These are phyloP conservation scores for Melanchra persicariae DNA, from an alignment of 2,888 invertebrate species.

Conservation along the genomic window DNA sequence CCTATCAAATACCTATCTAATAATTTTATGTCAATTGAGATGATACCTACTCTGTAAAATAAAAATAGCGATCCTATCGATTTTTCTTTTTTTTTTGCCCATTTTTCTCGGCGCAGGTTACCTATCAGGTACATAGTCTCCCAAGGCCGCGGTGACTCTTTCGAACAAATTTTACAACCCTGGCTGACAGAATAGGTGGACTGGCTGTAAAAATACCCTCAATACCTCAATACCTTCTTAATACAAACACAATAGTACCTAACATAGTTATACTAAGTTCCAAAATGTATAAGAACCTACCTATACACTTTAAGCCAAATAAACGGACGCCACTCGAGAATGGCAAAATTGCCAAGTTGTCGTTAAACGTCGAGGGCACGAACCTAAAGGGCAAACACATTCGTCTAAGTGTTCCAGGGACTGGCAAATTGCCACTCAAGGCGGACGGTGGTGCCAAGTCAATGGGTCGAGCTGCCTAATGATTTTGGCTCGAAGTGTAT, in stretches of 20 bases:
- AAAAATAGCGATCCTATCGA: no score
- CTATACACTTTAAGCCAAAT: slow-evolving; percentile 62
- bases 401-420: slow-evolving; percentile 80
- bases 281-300: slow-evolving; percentile 12
- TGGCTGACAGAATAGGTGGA: no score
- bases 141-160: no score
- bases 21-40: no score
- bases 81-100: no score
- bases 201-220: no score
- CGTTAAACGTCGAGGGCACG: slow-evolving; percentile 64
- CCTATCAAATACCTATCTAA: no score
- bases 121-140: no score
- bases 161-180: no score
- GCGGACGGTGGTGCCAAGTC: slow-evolving; percentile 68
- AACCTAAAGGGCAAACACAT: slow-evolving; percentile 82
- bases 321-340: slow-evolving; percentile 74
- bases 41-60: no score
- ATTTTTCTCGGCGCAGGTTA: no score
- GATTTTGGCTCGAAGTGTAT: slow-evolving; percentile 70
- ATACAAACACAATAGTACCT: neutral
- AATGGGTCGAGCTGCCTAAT: slow-evolving; percentile 70
- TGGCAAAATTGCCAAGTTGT: slow-evolving; percentile 82
- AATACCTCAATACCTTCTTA: no score
- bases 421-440: slow-evolving; percentile 86
- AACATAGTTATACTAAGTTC: neutral